Conservation (phyloP, 2,888 invertebrate genomes). For the Omphaloscelis lunosa region DNA sequence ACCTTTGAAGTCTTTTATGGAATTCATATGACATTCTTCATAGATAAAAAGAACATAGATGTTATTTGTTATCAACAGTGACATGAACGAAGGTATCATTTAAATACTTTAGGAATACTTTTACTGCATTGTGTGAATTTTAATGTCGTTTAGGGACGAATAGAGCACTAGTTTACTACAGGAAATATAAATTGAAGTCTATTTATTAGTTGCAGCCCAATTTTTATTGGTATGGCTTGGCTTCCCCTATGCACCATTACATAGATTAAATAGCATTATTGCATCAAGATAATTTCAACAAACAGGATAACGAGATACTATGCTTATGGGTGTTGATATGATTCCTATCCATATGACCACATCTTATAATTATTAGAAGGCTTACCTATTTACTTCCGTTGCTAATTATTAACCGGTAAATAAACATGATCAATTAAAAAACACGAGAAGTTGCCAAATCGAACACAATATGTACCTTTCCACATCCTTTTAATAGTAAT, state of each 20-base stretch:
- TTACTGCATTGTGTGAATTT: neutral
- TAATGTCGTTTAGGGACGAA: neutral
- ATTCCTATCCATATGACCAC: neutral
- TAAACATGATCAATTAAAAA: neutral
- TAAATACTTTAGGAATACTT: neutral
- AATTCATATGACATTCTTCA: slow-evolving; percentile 27
- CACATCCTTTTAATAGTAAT: slow-evolving; percentile 40
- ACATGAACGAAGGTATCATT: slow-evolving; percentile 14
- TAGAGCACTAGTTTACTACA: slow-evolving; percentile 23
- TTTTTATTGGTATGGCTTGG: slow-evolving; percentile 19
- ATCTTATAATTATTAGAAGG: neutral
- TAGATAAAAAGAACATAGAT: slow-evolving; percentile 18
- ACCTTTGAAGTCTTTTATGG: slow-evolving; percentile 11
- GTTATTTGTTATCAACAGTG: slow-evolving; percentile 24
- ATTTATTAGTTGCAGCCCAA: slow-evolving; percentile 13
- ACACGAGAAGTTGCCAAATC: slow-evolving; percentile 33
- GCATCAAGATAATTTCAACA: slow-evolving; percentile 11
- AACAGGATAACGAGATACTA: neutral
- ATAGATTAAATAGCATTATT: neutral
- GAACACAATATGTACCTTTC: neutral
- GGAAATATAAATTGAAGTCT: slow-evolving; percentile 41
- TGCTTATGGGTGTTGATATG: neutral
- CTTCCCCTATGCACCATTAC: slow-evolving; percentile 15
- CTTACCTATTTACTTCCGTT: neutral
- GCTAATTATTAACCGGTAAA: neutral